phyloP scores from a whole-genome alignment of 1,140 invertebrate species.

The Bombus balteatus region DNA sequence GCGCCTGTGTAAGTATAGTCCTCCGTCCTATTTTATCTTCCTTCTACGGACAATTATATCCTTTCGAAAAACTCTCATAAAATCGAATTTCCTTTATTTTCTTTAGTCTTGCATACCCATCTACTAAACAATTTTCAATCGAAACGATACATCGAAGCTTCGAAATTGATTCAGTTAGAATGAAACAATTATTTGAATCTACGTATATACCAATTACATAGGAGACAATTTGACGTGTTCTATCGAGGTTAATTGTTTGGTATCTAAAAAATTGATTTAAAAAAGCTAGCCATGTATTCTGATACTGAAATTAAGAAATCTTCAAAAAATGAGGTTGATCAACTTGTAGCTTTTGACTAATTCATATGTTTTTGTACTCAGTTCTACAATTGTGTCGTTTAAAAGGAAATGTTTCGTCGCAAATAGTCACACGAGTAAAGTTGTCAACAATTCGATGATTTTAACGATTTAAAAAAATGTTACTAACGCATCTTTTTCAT shows the following conservation, averaged over 20 bases:
- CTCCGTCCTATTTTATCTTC: background rate
- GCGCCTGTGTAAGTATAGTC: constrained; percentile 35
- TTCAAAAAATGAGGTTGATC: background rate
- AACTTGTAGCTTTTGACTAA: background rate
- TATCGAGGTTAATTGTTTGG: background rate
- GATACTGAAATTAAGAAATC: background rate
- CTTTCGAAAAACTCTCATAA: background rate
- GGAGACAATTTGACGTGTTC: background rate
- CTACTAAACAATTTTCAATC: too few species aligned
- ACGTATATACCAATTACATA: background rate
- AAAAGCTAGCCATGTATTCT: background rate
- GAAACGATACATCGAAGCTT: background rate
- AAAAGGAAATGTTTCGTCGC: too few species aligned
- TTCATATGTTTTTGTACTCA: accelerated
- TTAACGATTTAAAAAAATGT: too few species aligned
- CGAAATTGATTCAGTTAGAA: background rate
- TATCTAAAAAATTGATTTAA: background rate
- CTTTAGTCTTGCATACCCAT: background rate
- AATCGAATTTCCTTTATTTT: background rate
- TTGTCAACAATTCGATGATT: too few species aligned
- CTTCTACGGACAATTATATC: background rate
- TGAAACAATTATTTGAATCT: too few species aligned
- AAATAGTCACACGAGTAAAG: too few species aligned
- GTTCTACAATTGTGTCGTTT: too few species aligned
- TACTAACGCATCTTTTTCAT: too few species aligned